phyloP scores from a whole-genome alignment of 1,140 invertebrate genomes.

The Drosophila navojoa region DNA sequence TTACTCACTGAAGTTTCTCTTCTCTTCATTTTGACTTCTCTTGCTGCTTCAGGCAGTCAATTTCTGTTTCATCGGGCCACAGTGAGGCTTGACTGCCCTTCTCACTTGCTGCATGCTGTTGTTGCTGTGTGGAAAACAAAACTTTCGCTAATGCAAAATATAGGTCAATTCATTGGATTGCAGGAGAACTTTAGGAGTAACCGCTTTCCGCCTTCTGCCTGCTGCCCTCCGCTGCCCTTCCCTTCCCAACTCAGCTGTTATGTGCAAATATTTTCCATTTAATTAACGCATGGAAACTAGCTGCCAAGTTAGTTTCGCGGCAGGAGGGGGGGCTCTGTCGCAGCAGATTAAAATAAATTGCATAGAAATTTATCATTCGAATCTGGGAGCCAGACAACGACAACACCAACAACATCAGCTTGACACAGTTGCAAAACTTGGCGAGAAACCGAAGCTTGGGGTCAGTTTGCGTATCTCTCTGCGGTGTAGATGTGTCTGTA shows the following conservation, averaged over 20 bases:
- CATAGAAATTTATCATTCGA: conserved; percentile 77
- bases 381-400: conserved; percentile 54
- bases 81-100: conserved; percentile 4
- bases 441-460: conserved; percentile 75
- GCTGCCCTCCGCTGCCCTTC: neutral
- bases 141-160: conserved; percentile 65
- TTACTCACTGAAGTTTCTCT: neutral
- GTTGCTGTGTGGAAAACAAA: conserved; percentile 38
- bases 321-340: conserved; percentile 37
- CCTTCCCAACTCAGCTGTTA: conserved; percentile 15
- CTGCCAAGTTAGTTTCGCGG: conserved; percentile 14
- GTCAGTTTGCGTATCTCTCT: conserved; percentile 45
- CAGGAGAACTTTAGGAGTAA: conserved; percentile 55
- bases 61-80: conserved; percentile 4
- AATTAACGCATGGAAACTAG: conserved; percentile 77
- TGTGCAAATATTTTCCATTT: conserved; percentile 80
- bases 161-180: conserved; percentile 70
- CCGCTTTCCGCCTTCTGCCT: neutral
- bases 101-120: conserved; percentile 32
- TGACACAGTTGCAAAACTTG: conserved; percentile 75
- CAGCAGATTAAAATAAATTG: conserved; percentile 80
- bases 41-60: neutral
- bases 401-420: conserved; percentile 46
- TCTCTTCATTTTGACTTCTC: too few species aligned
- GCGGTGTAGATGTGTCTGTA: conserved; percentile 3